These are phyloP conservation scores for Acanthosepion esculentum DNA, from an alignment of 2,888 invertebrate species.

Conservation along the genomic window DNA sequence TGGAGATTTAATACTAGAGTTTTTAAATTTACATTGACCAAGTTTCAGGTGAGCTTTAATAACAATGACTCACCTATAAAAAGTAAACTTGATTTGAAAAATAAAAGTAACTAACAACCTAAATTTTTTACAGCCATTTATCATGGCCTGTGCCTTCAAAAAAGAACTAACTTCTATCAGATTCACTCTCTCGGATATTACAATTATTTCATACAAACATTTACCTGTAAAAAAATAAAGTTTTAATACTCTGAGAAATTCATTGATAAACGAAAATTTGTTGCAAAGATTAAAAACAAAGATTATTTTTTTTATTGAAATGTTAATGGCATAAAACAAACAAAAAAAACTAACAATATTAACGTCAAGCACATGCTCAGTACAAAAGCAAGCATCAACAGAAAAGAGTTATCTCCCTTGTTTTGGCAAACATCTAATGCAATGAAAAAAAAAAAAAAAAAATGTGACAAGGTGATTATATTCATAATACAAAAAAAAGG, in stretches of 20 bases:
- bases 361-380: not conserved
- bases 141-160: too few species aligned
- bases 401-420: constrained; percentile 23
- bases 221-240: not conserved
- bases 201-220: not conserved
- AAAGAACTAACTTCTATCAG: too few species aligned
- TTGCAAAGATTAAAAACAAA: not conserved
- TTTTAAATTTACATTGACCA: not conserved
- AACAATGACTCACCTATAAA: not conserved
- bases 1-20: too few species aligned
- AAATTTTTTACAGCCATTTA: too few species aligned
- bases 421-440: not conserved
- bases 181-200: not conserved
- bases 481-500: not conserved
- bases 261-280: not conserved
- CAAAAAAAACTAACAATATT: not conserved
- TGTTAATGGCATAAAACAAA: not conserved
- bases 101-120: not conserved
- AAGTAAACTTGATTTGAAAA: not conserved
- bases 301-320: not conserved
- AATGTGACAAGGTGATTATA: not conserved
- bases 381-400: not conserved
- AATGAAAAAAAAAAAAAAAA: not conserved
- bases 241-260: not conserved
- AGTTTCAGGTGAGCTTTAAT: not conserved